Percentiles rank a stretch among this genome's conserved stretches.
These are phyloP conservation scores for Megalonaias nervosa DNA, from an alignment of 1,140 invertebrate genomes.

Conservation along the genomic window DNA sequence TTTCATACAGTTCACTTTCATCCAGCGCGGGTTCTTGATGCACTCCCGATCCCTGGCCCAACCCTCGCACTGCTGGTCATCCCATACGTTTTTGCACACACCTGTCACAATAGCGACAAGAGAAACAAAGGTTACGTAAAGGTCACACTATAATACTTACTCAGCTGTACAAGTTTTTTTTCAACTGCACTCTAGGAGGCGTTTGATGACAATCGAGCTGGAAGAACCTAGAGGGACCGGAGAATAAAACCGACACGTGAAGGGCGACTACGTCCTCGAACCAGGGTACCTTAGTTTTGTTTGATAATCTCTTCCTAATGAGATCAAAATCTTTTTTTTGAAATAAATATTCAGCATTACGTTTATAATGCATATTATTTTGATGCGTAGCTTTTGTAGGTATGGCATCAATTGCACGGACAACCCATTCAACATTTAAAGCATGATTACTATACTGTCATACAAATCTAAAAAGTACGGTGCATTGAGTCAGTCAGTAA, in stretches of 20 bases:
- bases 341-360: no score
- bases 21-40: constrained; percentile 31
- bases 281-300: background rate
- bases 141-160: background rate
- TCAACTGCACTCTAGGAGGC: background rate
- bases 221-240: background rate
- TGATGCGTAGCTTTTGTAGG: no score
- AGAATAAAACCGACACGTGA: background rate
- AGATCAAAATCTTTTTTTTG: no score
- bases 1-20: constrained; percentile 26
- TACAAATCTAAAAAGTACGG: no score
- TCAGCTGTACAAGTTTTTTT: background rate
- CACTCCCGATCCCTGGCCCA: constrained; percentile 31
- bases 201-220: background rate
- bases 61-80: constrained; percentile 26
- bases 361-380: no score
- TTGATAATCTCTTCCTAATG: no score
- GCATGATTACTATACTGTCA: no score
- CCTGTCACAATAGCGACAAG: background rate
- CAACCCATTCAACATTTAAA: no score
- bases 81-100: constrained; percentile 34
- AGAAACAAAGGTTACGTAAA: background rate
- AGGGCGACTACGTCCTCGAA: background rate
- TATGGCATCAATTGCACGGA: no score
- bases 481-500: no score